Evolutionary conservation across 2,888 invertebrate genomes (phyloP).

Genomic region (Drosophila nr. fundita): DNA sequence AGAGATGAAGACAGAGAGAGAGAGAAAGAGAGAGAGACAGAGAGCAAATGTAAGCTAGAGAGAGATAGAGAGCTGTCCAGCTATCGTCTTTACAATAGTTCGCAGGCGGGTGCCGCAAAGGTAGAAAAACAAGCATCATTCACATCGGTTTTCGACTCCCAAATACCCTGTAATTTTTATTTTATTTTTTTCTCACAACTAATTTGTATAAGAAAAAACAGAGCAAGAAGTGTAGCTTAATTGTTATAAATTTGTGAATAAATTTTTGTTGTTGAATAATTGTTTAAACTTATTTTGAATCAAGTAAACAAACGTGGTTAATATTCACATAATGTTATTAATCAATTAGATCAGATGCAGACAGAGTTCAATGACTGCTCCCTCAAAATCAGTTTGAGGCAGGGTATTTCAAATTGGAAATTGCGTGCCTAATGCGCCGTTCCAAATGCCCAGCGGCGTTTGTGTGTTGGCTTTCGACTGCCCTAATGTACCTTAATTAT

Average conservation of each 20-base stretch:
- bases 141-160: neutral
- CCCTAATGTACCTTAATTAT: constrained; percentile 78
- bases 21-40: neutral
- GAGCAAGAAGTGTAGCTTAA: neutral
- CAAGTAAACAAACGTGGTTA: too few species aligned
- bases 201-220: too few species aligned
- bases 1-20: constrained; percentile 7
- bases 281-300: neutral
- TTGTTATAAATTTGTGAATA: neutral
- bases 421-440: constrained; percentile 74
- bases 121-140: constrained; percentile 1
- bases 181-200: neutral
- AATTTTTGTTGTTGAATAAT: neutral
- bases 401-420: constrained; percentile 58
- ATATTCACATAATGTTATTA: neutral
- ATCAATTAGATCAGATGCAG: neutral
- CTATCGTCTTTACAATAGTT: constrained; percentile 29
- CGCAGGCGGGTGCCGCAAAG: constrained; percentile 39
- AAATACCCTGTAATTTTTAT: constrained; percentile 18
- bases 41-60: neutral
- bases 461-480: constrained; percentile 47
- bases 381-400: neutral
- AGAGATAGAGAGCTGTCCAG: neutral
- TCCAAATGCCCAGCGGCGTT: constrained; percentile 61
- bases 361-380: neutral